Conservation (phyloP, 2,113 vertebrate species). For the Lichenostomus cassidix region DNA sequence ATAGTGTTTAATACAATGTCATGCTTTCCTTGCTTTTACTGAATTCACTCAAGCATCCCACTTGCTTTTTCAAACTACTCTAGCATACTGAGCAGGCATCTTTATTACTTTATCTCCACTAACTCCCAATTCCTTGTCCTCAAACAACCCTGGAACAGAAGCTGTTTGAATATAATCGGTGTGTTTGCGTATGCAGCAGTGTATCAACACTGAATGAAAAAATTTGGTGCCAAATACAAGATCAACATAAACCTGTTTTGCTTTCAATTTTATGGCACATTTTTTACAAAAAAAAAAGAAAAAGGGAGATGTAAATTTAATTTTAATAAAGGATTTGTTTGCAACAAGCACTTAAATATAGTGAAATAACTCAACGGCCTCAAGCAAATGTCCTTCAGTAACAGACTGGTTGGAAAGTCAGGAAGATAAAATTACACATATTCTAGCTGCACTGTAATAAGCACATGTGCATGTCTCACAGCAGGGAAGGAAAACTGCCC, state of each 20-base stretch:
- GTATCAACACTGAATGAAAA: background rate
- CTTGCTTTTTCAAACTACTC: constrained; percentile 29
- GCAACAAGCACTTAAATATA: background rate
- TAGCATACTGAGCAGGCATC: constrained; percentile 51
- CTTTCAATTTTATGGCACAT: background rate
- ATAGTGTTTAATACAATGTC: background rate
- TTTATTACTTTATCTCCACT: background rate
- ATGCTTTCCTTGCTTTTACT: background rate
- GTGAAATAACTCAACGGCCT: background rate
- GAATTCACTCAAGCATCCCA: constrained; percentile 29
- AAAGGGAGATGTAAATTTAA: background rate
- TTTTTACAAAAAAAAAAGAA: background rate
- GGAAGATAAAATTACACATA: constrained; percentile 27
- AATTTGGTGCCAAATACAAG: background rate
- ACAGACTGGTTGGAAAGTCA: background rate
- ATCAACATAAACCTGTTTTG: background rate
- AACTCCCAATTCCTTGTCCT: constrained; percentile 36
- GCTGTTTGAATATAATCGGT: background rate
- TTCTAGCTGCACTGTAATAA: background rate
- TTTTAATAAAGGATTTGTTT: background rate
- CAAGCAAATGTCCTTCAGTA: background rate
- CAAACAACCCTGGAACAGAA: constrained; percentile 48
- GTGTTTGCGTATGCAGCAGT: background rate
- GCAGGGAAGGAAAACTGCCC: background rate
- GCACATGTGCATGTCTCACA: background rate